Evolutionary conservation across 2,888 invertebrate species (phyloP).

Genomic region (Rhagonycha fulva): DNA sequence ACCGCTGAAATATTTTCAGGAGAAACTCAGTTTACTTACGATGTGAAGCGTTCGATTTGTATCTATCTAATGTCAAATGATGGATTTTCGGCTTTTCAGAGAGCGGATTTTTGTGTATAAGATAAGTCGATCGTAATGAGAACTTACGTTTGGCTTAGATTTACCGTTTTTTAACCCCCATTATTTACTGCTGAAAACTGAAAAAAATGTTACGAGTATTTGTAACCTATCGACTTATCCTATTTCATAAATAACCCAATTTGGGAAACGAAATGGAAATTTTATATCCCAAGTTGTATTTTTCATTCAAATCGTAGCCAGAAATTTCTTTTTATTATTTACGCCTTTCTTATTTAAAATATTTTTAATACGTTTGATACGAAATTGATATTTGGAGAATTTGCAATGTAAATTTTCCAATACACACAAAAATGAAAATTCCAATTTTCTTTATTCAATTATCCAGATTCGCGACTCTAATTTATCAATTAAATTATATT

Average conservation of each 20-base stretch:
- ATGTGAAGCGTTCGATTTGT: background rate
- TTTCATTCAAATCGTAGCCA: background rate
- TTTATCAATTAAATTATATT: background rate
- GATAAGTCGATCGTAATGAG: background rate
- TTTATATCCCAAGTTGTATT: background rate
- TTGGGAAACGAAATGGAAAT: background rate
- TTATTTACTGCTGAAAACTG: background rate
- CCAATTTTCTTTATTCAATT: background rate
- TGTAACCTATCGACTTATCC: background rate
- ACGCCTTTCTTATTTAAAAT: background rate
- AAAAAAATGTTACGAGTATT: background rate
- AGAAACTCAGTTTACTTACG: conserved; percentile 6
- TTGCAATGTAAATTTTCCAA: background rate
- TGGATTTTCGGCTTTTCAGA: background rate
- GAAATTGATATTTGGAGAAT: background rate
- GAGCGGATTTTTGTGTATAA: background rate
- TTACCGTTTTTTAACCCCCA: background rate
- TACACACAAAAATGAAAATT: background rate
- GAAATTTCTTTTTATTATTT: background rate
- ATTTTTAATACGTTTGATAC: background rate
- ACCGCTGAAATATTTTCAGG: conserved; percentile 8
- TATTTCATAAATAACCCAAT: background rate
- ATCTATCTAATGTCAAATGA: background rate
- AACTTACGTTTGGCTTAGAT: background rate
- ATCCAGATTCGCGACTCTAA: background rate